These are phyloP conservation scores for Hemiprocne comata DNA, from an alignment of 2,113 vertebrate species.

Conservation along the genomic window DNA sequence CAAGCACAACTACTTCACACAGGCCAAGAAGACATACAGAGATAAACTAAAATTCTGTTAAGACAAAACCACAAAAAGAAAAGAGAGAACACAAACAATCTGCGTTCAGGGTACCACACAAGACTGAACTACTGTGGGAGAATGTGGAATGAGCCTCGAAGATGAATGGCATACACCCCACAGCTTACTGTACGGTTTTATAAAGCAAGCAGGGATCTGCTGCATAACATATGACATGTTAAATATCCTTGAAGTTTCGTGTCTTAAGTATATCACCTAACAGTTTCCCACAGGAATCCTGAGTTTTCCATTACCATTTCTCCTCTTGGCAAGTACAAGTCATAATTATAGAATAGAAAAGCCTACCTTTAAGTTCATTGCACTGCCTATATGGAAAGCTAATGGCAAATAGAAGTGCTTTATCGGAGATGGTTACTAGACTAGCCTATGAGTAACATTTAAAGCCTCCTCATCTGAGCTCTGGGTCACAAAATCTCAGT, in stretches of 20 bases:
- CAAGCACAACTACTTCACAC: background rate
- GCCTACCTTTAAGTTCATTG: background rate
- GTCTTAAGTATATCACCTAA: background rate
- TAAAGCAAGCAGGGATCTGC: background rate
- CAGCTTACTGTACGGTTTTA: fast-evolving
- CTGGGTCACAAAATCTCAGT: background rate
- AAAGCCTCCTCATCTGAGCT: background rate
- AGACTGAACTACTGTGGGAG: background rate
- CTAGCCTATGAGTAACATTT: background rate
- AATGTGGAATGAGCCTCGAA: background rate
- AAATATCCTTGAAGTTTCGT: background rate
- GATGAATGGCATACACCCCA: background rate
- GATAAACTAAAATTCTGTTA: background rate
- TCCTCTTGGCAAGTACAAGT: background rate
- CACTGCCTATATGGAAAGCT: background rate
- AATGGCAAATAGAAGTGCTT: fast-evolving
- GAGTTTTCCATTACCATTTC: background rate
- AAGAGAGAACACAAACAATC: background rate
- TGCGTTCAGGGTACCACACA: background rate
- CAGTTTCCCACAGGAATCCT: background rate
- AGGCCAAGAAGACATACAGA: background rate
- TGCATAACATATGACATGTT: background rate
- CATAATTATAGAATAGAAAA: background rate
- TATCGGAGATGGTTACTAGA: background rate
- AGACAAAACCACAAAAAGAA: background rate